Evolutionary conservation across 2,113 vertebrate genomes (phyloP), one percentile per base, ranked within the genome.

Genomic region (Peromyscus maniculatus): DNA sequence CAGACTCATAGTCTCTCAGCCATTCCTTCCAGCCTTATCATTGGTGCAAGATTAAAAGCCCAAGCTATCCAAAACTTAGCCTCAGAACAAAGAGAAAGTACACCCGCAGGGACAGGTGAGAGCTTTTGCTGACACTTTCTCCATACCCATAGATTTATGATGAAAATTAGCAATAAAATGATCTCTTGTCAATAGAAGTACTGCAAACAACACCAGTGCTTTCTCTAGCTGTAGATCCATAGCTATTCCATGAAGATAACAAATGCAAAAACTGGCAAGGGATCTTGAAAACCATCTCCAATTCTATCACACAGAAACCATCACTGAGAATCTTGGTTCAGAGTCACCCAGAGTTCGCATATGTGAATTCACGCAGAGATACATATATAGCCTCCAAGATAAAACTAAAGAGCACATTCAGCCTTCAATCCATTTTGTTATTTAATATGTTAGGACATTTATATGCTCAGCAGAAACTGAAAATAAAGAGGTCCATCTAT

Each of bases 181-280:
- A 80, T 71, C 7, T 66, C 77, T 90, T 78, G 75, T 95, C 33
- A 78, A n/a, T 12, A 69, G 64, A 95, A 89, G 57, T 66, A 43
- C 28, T 93, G 62, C 71, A 91, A 52, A 55, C 4, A 59, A 71
- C 2, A 31, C 3, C n/a, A 87, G 22, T 79, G 36, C 7, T 62
- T 95, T 89, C 75, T 49, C 21, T 92, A 17, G 93, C 62, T 74
- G 62, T 67, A 49, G 82, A 78, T 84, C 39, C 0, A 39, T 5
- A 67, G 49, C 91, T 28, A 43, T 89, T 89, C 64, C 55, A 83
- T 92, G 62, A 91, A 91, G 87, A 71, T 88, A 80, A 77, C 11
- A 95, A 77, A 39, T 80, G 24, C 10, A 67, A 72, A 89, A 28
- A 10, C 22, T 74, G 36, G 55, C 4, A 59, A 93, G 95, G 64